Evolutionary conservation across 2,888 invertebrate genomes (phyloP), one percentile per base, ranked within the genome.

Genomic region (Noctua fimbriata): DNA sequence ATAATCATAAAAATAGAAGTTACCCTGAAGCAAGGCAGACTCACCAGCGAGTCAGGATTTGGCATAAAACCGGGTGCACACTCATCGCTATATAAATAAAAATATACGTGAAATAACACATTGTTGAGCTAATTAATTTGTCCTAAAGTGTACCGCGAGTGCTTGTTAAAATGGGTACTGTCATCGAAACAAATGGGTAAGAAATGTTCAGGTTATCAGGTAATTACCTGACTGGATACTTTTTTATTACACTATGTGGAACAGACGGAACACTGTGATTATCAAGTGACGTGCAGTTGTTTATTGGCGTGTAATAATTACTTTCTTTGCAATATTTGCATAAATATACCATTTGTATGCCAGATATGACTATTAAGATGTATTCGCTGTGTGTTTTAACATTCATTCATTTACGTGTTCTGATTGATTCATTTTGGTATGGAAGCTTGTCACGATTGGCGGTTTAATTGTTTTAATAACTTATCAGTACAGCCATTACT

Each of bases 171-270:
- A 95, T 95, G 95, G 92, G 93, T 81, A 90, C 93, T 69, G 89
- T 93, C 88, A 88, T 95, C 86, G 93, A 95, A 89, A 93, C 91
- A 85, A 93, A 94, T 90, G 93, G 94, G 95, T 95, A 91, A 94
- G 95, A 80, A 85, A 78, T 90, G 79, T 82, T 90, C 78, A 83
- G 65, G 72, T 83, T 82, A 78, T 78, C 79, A n/a, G 41, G 52
- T 72, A 72, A 72, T 82, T 74, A 71, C 52, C 44, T 66, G 21
- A n/a, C 28, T 60, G 28, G 5, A n/a, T 32, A 67, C 9, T 58
- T 71, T 77, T 85, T 85, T 76, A 60, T 36, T 16, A n/a, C 14
- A 66, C 32, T 58, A 75, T 58, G 70, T 73, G 66, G 60, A 85
- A 49, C 28, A 76, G 18, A 73, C 63, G 67, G 75, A 78, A 79